Conservation (phyloP, 2,113 vertebrate genomes). For the Phylloscopus whistleri region DNA sequence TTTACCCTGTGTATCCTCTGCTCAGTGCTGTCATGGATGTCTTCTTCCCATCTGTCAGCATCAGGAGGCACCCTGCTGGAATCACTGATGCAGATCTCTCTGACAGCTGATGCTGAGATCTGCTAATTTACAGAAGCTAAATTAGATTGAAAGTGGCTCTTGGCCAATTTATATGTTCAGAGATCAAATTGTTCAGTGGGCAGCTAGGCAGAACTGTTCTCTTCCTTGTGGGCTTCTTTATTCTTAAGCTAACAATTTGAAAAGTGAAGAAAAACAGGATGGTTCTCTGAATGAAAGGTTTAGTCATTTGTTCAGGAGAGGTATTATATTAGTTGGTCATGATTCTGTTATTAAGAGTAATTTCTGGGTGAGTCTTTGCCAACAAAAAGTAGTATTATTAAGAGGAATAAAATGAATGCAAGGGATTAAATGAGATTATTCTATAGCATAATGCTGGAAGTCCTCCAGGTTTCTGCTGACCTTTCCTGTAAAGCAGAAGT, state of each 20-base stretch:
- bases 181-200: neutral
- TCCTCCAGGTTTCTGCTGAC: neutral
- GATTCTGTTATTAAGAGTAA: neutral
- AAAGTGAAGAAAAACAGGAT: neutral
- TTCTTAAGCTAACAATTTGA: neutral
- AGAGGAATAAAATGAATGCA: neutral
- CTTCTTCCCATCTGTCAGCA: neutral
- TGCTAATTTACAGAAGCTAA: neutral
- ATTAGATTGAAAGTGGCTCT: neutral
- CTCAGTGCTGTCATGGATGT: neutral
- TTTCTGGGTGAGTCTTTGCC: neutral
- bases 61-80: neutral
- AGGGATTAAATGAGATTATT: neutral
- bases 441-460: neutral
- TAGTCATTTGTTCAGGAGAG: neutral
- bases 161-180: neutral
- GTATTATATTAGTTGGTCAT: neutral
- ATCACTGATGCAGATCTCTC: neutral
- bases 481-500: neutral
- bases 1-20: neutral
- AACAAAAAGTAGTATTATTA: neutral
- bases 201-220: neutral
- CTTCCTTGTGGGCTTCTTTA: neutral
- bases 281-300: neutral
- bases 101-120: neutral